A percentile compares a stretch with the other conserved stretches of the same genome.
Evolutionary conservation across 1,140 invertebrate genomes (phyloP).

Genomic region (Drosophila sucinea): DNA sequence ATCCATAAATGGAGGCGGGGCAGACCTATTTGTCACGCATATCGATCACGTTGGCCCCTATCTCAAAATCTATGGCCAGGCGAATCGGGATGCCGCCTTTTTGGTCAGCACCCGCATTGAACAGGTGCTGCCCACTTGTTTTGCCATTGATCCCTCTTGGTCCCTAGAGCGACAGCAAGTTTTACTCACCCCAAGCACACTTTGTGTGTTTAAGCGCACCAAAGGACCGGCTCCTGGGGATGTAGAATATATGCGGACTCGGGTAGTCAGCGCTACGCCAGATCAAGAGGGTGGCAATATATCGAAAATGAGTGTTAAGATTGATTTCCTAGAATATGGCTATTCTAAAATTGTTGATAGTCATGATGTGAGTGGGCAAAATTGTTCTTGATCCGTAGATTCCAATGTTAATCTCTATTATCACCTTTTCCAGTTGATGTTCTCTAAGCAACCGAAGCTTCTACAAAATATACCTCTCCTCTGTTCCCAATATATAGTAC

Average conservation of each 20-base stretch:
- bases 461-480: slow-evolving; percentile 65
- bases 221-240: slow-evolving; percentile 70
- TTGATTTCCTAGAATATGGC: slow-evolving; percentile 89
- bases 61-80: slow-evolving; percentile 88
- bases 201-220: slow-evolving; percentile 65
- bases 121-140: slow-evolving; percentile 64
- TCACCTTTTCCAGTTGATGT: slow-evolving; percentile 56
- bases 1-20: slow-evolving; percentile 24
- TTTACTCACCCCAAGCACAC: slow-evolving; percentile 54
- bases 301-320: slow-evolving; percentile 82
- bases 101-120: slow-evolving; percentile 68
- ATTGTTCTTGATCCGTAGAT: not conserved
- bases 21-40: slow-evolving; percentile 85
- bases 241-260: slow-evolving; percentile 67
- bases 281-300: slow-evolving; percentile 50
- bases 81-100: slow-evolving; percentile 68
- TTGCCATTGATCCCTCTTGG: slow-evolving; percentile 68
- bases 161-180: slow-evolving; percentile 70
- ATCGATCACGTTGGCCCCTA: slow-evolving; percentile 87
- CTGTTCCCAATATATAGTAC: slow-evolving; percentile 69
- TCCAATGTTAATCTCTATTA: not conserved
- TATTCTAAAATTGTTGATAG: slow-evolving; percentile 82
- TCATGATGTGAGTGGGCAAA: slow-evolving; percentile 62
- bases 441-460: slow-evolving; percentile 68
- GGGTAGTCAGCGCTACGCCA: slow-evolving; percentile 54